A percentile compares a stretch with the other conserved stretches of the same genome.
These are phyloP conservation scores for Tetramorium alpestre DNA, from an alignment of 1,140 invertebrate species.

Conservation along the genomic window DNA sequence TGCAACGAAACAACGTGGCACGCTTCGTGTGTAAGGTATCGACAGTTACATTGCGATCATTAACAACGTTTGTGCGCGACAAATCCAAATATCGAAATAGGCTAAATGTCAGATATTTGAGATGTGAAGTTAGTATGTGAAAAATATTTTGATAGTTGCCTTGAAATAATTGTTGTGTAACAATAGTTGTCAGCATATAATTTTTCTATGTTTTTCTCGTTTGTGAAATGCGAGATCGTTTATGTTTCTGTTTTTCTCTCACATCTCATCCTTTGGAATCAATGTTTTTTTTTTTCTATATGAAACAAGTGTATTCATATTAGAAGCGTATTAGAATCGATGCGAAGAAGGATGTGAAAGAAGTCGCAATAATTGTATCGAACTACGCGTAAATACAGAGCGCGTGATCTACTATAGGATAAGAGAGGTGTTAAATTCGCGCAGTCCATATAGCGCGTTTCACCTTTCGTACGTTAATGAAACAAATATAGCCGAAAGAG, in stretches of 20 bases:
- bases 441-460: background rate
- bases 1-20: background rate
- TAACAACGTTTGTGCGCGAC: background rate
- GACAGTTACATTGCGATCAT: background rate
- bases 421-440: slow-evolving; percentile 26
- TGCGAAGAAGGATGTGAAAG: background rate
- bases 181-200: background rate
- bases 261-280: background rate
- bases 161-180: background rate
- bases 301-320: background rate
- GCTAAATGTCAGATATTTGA: background rate
- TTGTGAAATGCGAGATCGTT: background rate
- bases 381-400: background rate
- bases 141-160: background rate
- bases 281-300: background rate
- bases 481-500: slow-evolving; percentile 21
- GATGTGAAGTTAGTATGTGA: background rate
- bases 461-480: slow-evolving; percentile 29
- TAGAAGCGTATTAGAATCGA: background rate
- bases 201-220: background rate
- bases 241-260: background rate
- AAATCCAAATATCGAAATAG: background rate
- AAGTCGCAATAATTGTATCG: slow-evolving; percentile 16
- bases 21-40: background rate
- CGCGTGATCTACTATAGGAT: background rate